These are phyloP conservation scores for Heliconius ethilla DNA, from an alignment of 2,888 invertebrate species.

Conservation along the genomic window DNA sequence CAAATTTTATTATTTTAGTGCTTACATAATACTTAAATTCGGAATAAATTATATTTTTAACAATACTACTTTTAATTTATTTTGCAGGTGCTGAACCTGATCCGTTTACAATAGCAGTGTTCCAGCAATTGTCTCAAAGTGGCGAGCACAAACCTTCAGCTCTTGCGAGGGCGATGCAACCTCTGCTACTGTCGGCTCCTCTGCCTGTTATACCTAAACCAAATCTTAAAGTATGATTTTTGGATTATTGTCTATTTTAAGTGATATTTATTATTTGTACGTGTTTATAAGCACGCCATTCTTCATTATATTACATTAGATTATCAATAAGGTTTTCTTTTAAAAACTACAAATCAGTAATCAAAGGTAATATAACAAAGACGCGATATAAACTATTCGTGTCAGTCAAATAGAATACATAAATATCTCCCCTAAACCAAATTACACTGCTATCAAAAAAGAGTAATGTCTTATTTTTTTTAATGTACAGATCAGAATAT, in stretches of 20 bases:
- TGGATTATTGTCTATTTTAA: background rate
- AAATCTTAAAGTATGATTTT: slow-evolving; percentile 81
- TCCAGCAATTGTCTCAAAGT: slow-evolving; percentile 88
- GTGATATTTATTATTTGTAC: no score
- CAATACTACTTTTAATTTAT: background rate
- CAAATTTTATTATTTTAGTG: background rate
- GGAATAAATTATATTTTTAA: background rate
- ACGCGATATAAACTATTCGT: no score
- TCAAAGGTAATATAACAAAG: no score
- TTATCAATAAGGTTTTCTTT: no score
- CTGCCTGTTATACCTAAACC: slow-evolving; percentile 85
- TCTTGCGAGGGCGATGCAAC: slow-evolving; percentile 89
- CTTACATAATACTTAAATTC: background rate
- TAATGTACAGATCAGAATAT: background rate
- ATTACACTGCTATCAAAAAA: no score
- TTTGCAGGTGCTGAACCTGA: slow-evolving; percentile 85
- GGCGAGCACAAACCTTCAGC: slow-evolving; percentile 93
- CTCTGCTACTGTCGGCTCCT: slow-evolving; percentile 87
- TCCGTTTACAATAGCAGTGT: slow-evolving; percentile 89
- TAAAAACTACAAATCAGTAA: no score
- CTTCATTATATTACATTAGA: no score
- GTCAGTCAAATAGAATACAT: no score
- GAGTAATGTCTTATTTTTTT: no score
- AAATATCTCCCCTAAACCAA: no score
- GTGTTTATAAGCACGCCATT: no score